phyloP scores from a whole-genome alignment of 2,888 invertebrate species.

The Rotaria macrura region DNA sequence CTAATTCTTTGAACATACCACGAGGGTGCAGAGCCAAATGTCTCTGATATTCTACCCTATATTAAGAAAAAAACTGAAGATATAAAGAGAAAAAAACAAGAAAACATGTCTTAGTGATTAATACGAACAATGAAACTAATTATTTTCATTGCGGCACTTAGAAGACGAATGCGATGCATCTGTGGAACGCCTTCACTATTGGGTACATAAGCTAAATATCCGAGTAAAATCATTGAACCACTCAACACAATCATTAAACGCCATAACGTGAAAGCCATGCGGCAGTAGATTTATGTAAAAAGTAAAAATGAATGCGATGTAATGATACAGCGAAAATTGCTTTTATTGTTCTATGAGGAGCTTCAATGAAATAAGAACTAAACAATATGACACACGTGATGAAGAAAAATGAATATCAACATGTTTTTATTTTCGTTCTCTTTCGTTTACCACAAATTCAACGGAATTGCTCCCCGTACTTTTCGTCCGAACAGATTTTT shows the following conservation, averaged over 20 bases:
- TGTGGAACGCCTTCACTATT: background rate
- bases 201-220: background rate
- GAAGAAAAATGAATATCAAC: background rate
- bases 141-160: background rate
- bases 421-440: background rate
- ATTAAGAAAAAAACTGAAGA: background rate
- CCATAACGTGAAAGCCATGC: background rate
- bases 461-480: no score
- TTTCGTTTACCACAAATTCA: background rate
- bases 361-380: no score
- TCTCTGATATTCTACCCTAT: background rate
- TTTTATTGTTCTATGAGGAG: background rate
- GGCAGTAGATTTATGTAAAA: background rate
- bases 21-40: background rate
- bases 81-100: background rate
- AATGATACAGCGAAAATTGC: background rate
- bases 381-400: background rate
- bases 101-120: background rate
- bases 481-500: no score
- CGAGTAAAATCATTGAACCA: background rate
- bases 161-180: background rate
- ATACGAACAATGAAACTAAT: background rate
- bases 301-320: background rate
- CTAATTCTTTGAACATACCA: background rate
- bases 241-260: background rate